phyloP scores from a whole-genome alignment of 2,113 vertebrate genomes.

The Phaethornis superciliosus region DNA sequence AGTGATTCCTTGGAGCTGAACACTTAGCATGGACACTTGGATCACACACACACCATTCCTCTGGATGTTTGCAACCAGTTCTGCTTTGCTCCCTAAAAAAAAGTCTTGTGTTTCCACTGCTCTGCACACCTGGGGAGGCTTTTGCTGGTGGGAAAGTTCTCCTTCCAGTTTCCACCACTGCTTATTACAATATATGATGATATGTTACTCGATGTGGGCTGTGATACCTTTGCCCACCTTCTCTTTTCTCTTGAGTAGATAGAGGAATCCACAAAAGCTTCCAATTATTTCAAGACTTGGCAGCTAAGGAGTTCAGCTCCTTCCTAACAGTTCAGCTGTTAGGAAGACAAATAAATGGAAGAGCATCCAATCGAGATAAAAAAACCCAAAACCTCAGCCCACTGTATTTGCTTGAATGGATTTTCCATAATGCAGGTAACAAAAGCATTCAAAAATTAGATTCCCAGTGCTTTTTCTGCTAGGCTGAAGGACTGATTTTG shows the following conservation, averaged over 20 bases:
- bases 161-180: not conserved
- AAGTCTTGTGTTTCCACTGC: not conserved
- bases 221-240: not conserved
- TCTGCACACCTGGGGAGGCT: not conserved
- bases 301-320: not conserved
- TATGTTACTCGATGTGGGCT: not conserved
- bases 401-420: constrained; percentile 57
- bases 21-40: rapidly evolving
- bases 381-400: constrained; percentile 33
- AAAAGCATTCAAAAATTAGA: constrained; percentile 57
- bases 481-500: constrained; percentile 17
- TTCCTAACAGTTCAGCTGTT: too few relatives aligned
- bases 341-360: too few relatives aligned
- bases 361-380: constrained; percentile 53
- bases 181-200: not conserved
- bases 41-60: rapidly evolving
- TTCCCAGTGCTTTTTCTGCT: constrained; percentile 23
- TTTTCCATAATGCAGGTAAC: constrained; percentile 58
- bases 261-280: constrained; percentile 46
- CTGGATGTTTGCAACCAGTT: rapidly evolving
- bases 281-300: constrained; percentile 65
- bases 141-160: not conserved
- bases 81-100: not conserved
- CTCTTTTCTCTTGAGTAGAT: not conserved
- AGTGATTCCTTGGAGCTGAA: not conserved